Evolutionary conservation across 2,797 vertebrate species (phyloP).

Genomic region (Lagothrix lagotricha): DNA sequence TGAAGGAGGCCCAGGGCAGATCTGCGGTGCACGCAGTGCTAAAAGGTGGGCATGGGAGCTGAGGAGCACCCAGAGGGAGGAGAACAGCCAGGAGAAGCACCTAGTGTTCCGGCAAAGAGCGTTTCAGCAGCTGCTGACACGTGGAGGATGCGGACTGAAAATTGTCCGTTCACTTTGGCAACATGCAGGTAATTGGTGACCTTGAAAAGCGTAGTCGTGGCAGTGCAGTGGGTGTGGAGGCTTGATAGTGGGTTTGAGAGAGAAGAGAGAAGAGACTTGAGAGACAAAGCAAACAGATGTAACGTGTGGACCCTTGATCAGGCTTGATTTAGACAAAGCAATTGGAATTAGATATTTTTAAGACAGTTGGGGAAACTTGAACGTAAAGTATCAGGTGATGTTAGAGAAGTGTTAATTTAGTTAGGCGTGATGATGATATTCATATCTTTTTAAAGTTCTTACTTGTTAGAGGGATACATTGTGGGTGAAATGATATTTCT

Average conservation of each 20-base stretch:
- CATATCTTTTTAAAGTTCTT: background rate
- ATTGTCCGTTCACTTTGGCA: background rate
- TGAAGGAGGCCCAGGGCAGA: background rate
- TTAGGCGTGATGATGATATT: conserved; percentile 19
- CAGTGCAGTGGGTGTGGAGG: background rate
- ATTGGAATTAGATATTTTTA: conserved; percentile 20
- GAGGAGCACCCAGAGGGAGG: background rate
- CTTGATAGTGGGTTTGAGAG: background rate
- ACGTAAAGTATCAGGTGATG: background rate
- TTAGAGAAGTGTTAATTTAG: conserved; percentile 43
- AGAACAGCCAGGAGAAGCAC: background rate
- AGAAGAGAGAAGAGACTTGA: background rate
- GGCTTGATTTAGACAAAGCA: conserved; percentile 14
- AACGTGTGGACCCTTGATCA: background rate
- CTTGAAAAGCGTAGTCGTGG: background rate
- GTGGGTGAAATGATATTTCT: conserved; percentile 16
- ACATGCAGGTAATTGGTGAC: background rate
- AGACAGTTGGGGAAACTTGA: background rate
- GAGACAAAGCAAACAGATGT: background rate
- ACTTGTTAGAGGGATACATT: background rate
- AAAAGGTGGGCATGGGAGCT: background rate
- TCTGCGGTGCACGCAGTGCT: fast-evolving
- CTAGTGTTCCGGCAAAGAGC: background rate
- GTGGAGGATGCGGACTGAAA: background rate
- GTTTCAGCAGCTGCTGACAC: background rate